Percentiles rank a stretch among this genome's conserved stretches.
Evolutionary conservation across 2,113 vertebrate genomes (phyloP).

Genomic region (Catagonus wagneri): DNA sequence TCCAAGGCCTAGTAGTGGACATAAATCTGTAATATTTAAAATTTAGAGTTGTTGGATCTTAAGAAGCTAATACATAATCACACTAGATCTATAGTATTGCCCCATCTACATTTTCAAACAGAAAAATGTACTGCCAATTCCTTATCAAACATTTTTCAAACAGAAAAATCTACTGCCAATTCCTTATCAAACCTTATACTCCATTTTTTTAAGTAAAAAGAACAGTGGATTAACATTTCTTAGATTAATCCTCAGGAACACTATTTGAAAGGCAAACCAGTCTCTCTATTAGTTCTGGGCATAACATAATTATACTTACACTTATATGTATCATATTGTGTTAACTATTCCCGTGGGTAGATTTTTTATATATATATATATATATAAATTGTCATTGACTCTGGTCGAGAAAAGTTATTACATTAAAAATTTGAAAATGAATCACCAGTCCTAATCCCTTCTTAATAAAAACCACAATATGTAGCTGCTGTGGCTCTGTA

Average conservation of each 20-base stretch:
- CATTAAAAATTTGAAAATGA: conserved; percentile 32
- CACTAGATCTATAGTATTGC: background rate
- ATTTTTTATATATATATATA: background rate
- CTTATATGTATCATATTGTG: background rate
- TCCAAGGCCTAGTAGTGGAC: background rate
- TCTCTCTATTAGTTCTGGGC: background rate
- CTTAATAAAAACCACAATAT: background rate
- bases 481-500: background rate
- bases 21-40: conserved; percentile 13
- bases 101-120: background rate
- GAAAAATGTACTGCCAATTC: background rate
- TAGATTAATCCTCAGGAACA: background rate
- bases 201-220: background rate
- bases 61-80: background rate
- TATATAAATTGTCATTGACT: background rate
- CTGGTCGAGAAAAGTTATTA: background rate
- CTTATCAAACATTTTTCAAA: background rate
- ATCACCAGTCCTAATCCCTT: background rate
- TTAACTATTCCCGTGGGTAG: background rate
- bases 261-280: background rate
- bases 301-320: background rate
- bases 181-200: background rate
- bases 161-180: background rate
- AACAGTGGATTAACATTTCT: background rate
- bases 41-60: background rate